Evolutionary conservation across 2,113 vertebrate genomes (phyloP).

Genomic region (Cephalopterus ornatus): DNA sequence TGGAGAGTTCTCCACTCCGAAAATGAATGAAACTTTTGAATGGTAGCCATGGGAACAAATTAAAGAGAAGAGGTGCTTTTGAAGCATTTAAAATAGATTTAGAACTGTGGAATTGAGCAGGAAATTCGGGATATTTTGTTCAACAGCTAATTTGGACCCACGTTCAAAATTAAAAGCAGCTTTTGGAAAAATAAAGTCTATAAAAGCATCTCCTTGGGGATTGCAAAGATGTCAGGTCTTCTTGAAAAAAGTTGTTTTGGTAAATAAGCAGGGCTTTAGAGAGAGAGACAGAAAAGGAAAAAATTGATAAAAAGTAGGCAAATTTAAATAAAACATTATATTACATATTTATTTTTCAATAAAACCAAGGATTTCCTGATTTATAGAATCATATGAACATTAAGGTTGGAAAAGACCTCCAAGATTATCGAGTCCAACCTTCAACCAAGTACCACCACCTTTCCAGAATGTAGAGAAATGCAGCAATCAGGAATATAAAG

Average conservation of each 20-base stretch:
- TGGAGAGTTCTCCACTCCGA: not conserved
- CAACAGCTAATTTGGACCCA: not conserved
- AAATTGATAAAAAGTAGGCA: not conserved
- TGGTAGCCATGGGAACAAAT: conserved; percentile 60
- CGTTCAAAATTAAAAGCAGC: not conserved
- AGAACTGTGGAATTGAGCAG: not conserved
- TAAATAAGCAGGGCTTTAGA: not conserved
- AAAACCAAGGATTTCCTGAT: not conserved
- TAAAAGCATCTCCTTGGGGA: not conserved
- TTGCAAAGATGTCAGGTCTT: not conserved
- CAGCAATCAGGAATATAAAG: not conserved
- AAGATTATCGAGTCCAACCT: not conserved
- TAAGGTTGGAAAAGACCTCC: not conserved
- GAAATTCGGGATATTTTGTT: not conserved
- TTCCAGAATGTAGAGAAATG: not conserved
- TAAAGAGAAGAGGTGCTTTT: conserved; percentile 25
- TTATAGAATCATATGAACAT: not conserved
- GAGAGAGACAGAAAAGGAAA: not conserved
- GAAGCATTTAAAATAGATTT: conserved; percentile 14
- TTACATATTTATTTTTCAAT: not conserved
- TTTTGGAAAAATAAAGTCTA: not conserved
- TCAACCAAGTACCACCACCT: not conserved
- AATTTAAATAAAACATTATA: not conserved
- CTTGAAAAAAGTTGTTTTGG: not conserved
- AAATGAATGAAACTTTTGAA: conserved; percentile 51